Percentiles rank a stretch among this genome's conserved stretches.
These are phyloP conservation scores for Tenodera sinensis DNA, from an alignment of 2,888 invertebrate genomes.

Conservation along the genomic window DNA sequence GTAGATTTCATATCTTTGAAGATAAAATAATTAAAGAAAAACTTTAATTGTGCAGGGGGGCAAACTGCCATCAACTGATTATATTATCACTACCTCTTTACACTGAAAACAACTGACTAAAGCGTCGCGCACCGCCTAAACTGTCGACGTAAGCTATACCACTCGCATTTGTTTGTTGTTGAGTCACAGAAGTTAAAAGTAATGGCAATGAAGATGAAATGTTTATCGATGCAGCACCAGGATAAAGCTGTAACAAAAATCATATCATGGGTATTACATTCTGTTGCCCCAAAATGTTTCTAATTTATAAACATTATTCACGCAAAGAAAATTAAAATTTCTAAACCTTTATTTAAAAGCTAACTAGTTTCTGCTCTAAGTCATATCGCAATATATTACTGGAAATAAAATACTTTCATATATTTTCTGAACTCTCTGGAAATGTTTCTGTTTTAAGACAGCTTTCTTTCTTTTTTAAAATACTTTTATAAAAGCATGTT, in stretches of 20 bases:
- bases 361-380: conserved; percentile 19
- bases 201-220: neutral
- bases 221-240: neutral
- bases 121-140: neutral
- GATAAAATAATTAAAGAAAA: conserved; percentile 30
- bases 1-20: conserved; percentile 48
- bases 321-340: neutral
- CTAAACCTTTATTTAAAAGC: neutral
- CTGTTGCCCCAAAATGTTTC: neutral
- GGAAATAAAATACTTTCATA: neutral
- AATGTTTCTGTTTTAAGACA: neutral
- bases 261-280: conserved; percentile 30
- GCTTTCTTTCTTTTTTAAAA: neutral
- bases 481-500: neutral
- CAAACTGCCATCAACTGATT: conserved; percentile 21
- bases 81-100: conserved; percentile 23
- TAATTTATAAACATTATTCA: neutral
- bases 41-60: conserved; percentile 28
- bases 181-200: conserved; percentile 3
- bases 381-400: neutral
- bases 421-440: neutral
- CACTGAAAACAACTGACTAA: neutral
- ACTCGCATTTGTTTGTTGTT: conserved; percentile 10
- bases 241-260: conserved; percentile 20
- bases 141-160: neutral